Percentiles rank a stretch among this genome's conserved stretches.
These are phyloP conservation scores for Hormaphis cornu DNA, from an alignment of 1,140 invertebrate species.

Conservation along the genomic window DNA sequence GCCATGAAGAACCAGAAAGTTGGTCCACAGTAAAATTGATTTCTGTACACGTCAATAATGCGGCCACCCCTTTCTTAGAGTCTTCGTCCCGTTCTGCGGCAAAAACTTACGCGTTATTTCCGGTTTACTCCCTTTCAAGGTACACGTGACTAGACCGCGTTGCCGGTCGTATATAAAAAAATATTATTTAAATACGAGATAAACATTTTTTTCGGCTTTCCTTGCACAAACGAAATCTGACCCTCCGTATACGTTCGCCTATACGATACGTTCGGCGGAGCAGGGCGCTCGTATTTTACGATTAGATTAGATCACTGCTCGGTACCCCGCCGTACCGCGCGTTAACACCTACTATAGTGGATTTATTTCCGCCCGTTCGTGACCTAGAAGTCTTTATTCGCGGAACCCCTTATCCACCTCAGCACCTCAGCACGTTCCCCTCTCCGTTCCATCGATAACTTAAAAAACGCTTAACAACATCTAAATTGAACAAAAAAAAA, in stretches of 20 bases:
- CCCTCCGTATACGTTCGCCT: not conserved
- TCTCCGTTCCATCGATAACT: not conserved
- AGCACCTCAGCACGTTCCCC: not conserved
- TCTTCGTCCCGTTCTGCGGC: no score
- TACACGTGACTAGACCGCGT: no score
- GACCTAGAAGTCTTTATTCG: not conserved
- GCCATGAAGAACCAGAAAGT: no score
- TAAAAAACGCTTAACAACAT: not conserved
- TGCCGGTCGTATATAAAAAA: no score
- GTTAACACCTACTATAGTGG: constrained; percentile 16
- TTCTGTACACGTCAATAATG: no score
- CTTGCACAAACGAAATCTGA: constrained; percentile 13
- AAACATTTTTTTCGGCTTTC: no score
- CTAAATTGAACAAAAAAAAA: not conserved
- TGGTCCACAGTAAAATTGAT: no score
- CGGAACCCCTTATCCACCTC: not conserved
- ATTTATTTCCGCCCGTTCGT: constrained; percentile 12
- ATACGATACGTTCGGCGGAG: not conserved
- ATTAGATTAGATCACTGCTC: constrained; percentile 15
- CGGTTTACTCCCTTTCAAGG: no score
- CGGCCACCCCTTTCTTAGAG: no score
- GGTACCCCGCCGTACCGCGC: not conserved
- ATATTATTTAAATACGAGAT: no score
- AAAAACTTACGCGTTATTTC: no score
- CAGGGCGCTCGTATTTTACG: constrained; percentile 19